A percentile compares a stretch with the other conserved stretches of the same genome.
These are phyloP conservation scores for Oppia nitens DNA, from an alignment of 1,140 invertebrate genomes.

Conservation along the genomic window DNA sequence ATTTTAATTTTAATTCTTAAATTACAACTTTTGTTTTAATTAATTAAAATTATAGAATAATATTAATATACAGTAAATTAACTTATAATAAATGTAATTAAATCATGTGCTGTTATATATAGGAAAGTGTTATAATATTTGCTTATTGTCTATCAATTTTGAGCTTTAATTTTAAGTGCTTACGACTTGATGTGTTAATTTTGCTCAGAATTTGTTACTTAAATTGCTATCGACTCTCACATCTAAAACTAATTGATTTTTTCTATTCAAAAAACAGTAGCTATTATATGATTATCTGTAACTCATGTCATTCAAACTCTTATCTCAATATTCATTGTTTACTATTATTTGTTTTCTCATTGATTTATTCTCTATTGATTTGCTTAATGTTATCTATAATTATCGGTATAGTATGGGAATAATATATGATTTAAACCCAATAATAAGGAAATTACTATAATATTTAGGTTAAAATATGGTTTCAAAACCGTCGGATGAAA, in stretches of 20 bases:
- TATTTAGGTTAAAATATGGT: constrained; percentile 81
- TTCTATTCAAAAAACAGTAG: constrained; percentile 10
- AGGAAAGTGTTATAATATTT: no score
- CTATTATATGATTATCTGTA: not conserved
- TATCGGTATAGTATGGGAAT: no score
- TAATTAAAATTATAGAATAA: no score
- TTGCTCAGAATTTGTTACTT: not conserved
- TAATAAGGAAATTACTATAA: constrained; percentile 1
- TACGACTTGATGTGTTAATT: not conserved
- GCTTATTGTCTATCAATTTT: not conserved
- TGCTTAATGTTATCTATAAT: no score
- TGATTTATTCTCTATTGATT: no score
- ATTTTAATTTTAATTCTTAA: no score
- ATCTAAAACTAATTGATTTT: constrained; percentile 16
- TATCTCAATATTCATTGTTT: constrained; percentile 4
- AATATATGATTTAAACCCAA: no score
- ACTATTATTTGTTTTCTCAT: not conserved
- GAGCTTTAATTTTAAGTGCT: not conserved
- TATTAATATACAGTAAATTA: no score
- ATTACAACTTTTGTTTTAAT: no score
- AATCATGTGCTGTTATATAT: no score
- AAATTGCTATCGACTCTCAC: not conserved
- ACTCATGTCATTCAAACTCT: not conserved
- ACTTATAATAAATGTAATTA: no score
- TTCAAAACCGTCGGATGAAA: constrained; percentile 87